phyloP scores from a whole-genome alignment of 92 coral and sea anemone species.

The Epizoanthus ramosus region DNA sequence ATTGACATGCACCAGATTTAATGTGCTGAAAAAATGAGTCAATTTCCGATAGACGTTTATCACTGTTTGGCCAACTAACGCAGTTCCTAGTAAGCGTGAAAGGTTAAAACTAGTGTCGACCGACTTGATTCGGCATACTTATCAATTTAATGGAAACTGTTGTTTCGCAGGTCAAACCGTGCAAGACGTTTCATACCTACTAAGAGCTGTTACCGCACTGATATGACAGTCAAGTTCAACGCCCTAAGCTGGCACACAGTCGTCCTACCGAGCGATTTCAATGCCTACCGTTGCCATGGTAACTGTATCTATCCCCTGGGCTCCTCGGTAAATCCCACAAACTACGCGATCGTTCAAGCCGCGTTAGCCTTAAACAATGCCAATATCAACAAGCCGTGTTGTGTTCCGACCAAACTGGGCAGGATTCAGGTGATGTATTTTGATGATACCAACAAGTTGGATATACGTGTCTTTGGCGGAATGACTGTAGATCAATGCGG shows the following conservation, averaged over 20 bases:
- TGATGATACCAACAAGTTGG: neutral
- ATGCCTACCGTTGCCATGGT: neutral
- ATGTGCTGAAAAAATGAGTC: too few species aligned
- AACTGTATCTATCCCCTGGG: neutral
- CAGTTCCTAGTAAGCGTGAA: too few species aligned
- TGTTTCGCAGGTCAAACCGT: too few species aligned
- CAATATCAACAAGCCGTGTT: neutral
- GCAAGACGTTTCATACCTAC: neutral
- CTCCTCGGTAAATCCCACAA: neutral
- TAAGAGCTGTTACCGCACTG: neutral
- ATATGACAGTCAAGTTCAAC: slow-evolving; percentile 9
- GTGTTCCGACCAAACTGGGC: slow-evolving; percentile 2
- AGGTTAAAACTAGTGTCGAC: too few species aligned
- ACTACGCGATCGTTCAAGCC: neutral
- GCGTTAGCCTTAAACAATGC: neutral
- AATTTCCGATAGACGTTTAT: too few species aligned
- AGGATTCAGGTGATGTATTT: neutral
- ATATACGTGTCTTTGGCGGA: neutral
- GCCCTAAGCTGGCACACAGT: neutral
- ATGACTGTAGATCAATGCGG: slow-evolving; percentile 1
- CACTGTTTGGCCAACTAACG: too few species aligned
- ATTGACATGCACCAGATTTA: too few species aligned
- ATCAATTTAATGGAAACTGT: too few species aligned
- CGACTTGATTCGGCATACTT: too few species aligned
- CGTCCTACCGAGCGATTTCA: neutral